phyloP scores from a whole-genome alignment of 1,140 invertebrate species.

The Drosophila repleta region DNA sequence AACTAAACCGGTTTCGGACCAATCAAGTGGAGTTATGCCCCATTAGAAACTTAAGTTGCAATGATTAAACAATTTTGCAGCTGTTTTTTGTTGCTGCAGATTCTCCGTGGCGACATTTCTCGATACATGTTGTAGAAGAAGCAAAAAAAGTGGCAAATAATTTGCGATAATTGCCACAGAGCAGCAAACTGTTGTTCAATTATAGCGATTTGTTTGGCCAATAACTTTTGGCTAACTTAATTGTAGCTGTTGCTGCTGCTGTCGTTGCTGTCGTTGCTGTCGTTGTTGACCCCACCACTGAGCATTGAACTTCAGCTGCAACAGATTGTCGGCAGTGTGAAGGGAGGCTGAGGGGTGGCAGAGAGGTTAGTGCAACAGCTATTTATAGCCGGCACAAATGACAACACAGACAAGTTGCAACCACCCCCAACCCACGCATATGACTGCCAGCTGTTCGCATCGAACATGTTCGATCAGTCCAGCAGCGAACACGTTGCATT shows the following conservation, averaged over 20 bases:
- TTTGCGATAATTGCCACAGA: constrained; percentile 65
- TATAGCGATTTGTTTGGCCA: constrained; percentile 60
- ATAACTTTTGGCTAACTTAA: constrained; percentile 65
- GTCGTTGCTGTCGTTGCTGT: constrained; percentile 42
- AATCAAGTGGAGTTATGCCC: constrained; percentile 30
- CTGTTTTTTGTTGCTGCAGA: constrained; percentile 3
- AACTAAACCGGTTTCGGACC: constrained; percentile 53
- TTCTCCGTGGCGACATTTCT: constrained; percentile 42
- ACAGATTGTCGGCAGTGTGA: background rate
- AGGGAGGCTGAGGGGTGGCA: background rate
- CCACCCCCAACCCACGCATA: constrained; percentile 15
- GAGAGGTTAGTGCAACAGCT: constrained; percentile 21
- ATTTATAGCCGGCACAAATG: constrained; percentile 37
- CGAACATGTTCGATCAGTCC: constrained; percentile 33
- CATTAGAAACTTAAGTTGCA: constrained; percentile 69
- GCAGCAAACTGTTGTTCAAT: constrained; percentile 56
- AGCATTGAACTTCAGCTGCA: constrained; percentile 60
- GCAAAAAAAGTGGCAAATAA: constrained; percentile 33
- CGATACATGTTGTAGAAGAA: constrained; percentile 35
- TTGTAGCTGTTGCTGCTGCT: constrained; percentile 49
- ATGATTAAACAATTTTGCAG: constrained; percentile 77
- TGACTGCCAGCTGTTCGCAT: constrained; percentile 12
- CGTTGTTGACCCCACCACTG: constrained; percentile 54
- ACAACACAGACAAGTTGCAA: constrained; percentile 16
- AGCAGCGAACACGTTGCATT: constrained; percentile 4